phyloP scores from a whole-genome alignment of 2,888 invertebrate genomes.

The Merodon equestris region DNA sequence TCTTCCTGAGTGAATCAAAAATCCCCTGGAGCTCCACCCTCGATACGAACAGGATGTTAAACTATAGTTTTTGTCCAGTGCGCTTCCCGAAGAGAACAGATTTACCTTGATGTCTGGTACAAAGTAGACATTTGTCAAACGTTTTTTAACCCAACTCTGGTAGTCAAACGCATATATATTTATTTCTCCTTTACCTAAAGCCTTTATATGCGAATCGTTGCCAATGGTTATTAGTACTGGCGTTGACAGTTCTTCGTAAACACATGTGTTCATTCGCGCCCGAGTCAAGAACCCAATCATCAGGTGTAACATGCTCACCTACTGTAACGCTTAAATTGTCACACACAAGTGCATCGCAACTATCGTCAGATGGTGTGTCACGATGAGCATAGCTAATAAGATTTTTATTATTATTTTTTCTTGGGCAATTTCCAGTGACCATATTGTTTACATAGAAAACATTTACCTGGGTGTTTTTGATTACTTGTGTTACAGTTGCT shows the following conservation, averaged over 20 bases:
- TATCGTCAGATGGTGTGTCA: not conserved
- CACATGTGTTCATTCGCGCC: conserved; percentile 4
- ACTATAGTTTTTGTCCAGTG: too few species aligned
- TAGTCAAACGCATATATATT: not conserved
- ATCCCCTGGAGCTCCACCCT: too few species aligned
- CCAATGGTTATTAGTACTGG: conserved; percentile 3
- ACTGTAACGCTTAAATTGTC: not conserved
- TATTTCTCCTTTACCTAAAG: not conserved
- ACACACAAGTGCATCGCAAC: not conserved
- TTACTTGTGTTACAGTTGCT: not conserved
- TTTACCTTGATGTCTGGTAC: not conserved
- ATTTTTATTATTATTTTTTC: not conserved
- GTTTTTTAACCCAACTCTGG: conserved; percentile 5
- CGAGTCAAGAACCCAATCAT: conserved; percentile 2
- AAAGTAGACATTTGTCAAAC: conserved; percentile 9
- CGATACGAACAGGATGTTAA: too few species aligned
- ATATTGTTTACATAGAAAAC: not conserved
- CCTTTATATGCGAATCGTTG: not conserved
- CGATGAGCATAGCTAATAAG: too few species aligned
- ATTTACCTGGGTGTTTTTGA: conserved; percentile 8
- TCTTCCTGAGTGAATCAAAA: too few species aligned
- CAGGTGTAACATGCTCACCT: not conserved
- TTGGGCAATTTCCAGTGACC: conserved; percentile 8
- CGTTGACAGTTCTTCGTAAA: not conserved
- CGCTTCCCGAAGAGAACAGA: conserved; percentile 7